phyloP scores from a whole-genome alignment of 1,140 invertebrate genomes.

The Phthorimaea operculella region DNA sequence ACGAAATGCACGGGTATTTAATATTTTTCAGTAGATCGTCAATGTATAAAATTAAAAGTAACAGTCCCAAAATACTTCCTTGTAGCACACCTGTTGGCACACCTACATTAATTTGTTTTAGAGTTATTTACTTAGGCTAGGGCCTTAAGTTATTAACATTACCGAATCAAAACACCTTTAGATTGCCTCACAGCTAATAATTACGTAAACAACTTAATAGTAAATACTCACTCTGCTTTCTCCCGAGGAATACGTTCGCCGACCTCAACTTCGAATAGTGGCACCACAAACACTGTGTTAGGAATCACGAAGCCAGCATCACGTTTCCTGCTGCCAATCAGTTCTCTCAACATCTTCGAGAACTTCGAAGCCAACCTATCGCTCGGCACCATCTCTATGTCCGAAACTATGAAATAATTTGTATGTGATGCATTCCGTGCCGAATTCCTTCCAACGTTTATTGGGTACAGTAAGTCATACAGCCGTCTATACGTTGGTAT shows the following conservation, averaged over 20 bases:
- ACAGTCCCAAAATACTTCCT: too few species aligned
- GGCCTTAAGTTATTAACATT: too few species aligned
- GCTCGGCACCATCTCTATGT: slow-evolving; percentile 81
- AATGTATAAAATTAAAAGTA: too few species aligned
- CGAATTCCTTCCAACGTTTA: slow-evolving; percentile 80
- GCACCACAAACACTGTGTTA: slow-evolving; percentile 74
- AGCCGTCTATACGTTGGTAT: slow-evolving; percentile 66
- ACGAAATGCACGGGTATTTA: too few species aligned
- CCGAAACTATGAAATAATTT: slow-evolving; percentile 77
- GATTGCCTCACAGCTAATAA: too few species aligned
- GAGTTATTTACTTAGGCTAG: too few species aligned
- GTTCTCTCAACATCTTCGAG: slow-evolving; percentile 69
- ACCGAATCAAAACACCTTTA: too few species aligned
- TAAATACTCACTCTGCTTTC: slow-evolving; percentile 64
- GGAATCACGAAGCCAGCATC: slow-evolving; percentile 54
- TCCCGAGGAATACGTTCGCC: slow-evolving; percentile 70
- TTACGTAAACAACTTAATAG: too few species aligned
- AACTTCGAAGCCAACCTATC: slow-evolving; percentile 72
- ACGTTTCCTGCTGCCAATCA: slow-evolving; percentile 54
- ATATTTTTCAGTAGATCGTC: too few species aligned
- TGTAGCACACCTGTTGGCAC: too few species aligned
- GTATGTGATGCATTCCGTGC: slow-evolving; percentile 72
- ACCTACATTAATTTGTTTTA: too few species aligned
- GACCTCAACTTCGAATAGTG: slow-evolving; percentile 79
- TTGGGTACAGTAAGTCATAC: slow-evolving; percentile 74